Base-by-base conservation (phyloP, 2,888 invertebrate species). In the Pseudeuparius sepicola region DNA sequence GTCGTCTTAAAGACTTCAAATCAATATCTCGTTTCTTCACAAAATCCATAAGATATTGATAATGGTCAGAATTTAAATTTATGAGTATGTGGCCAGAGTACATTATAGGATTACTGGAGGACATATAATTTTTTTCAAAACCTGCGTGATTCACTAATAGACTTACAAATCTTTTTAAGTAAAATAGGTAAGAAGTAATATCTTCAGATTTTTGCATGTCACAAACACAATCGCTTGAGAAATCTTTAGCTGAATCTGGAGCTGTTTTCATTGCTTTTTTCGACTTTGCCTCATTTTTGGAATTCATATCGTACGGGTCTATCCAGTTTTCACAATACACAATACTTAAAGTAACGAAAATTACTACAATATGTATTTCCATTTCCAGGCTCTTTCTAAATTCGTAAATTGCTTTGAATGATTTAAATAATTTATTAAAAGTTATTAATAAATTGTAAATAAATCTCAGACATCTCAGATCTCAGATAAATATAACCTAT, bases 231-330 rank as follows among this genome's bases (percentile, higher is more conserved):
- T n/a, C n/a, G n/a, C n/a, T n/a, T n/a, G n/a, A n/a, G n/a, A n/a
- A n/a, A n/a, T n/a, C n/a, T n/a, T n/a, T n/a, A n/a, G n/a, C n/a
- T n/a, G n/a, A n/a, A n/a, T n/a, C n/a, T n/a, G n/a, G n/a, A n/a
- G n/a, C n/a, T 7, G 14, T n/a, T 3, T 18, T 33, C 14, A 30
- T 10, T 24, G 34, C 37, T n/a, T n/a, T n/a, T n/a, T n/a, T n/a
- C n/a, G n/a, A n/a, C n/a, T n/a, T n/a, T n/a, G n/a, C n/a, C n/a
- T n/a, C n/a, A n/a, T n/a, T n/a, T n/a, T 41, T 37, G n/a, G 40
- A 40, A 18, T 46, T 44, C 46, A 50, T 50, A 13, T 49, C 47
- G 31, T 50, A 43, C 6, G 50, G 50, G 36, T 50, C 50, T 14
- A 44, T 35, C 46, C 46, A 49, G 5, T 44, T 26, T 5, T 31